phyloP scores from a whole-genome alignment of 2,113 vertebrate genomes.

The Melozone crissalis region DNA sequence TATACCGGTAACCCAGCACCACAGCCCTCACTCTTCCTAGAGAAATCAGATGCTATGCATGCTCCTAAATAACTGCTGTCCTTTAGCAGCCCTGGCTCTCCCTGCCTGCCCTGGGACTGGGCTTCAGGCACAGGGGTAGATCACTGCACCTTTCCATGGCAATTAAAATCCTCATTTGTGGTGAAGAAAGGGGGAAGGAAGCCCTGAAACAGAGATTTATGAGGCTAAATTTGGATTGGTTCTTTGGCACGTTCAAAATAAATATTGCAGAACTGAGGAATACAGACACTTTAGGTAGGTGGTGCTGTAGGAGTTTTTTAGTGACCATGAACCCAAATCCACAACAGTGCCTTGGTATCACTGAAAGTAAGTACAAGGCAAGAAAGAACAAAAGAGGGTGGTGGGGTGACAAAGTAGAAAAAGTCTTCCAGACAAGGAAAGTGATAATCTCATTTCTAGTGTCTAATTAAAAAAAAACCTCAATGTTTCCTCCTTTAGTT shows the following conservation, averaged over 20 bases:
- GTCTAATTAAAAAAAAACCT: not conserved
- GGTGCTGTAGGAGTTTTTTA: not conserved
- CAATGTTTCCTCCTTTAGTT: not conserved
- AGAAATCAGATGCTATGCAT: not conserved
- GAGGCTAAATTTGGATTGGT: not conserved
- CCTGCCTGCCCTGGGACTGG: not conserved
- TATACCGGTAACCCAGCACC: not conserved
- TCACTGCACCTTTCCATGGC: not conserved
- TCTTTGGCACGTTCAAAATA: not conserved
- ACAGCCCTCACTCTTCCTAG: not conserved
- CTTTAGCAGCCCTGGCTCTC: not conserved
- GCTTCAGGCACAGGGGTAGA: not conserved
- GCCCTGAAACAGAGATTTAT: not conserved
- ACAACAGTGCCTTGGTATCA: not conserved
- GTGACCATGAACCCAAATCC: not conserved
- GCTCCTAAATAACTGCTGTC: not conserved
- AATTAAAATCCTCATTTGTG: not conserved
- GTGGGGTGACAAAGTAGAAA: not conserved
- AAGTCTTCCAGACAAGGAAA: not conserved
- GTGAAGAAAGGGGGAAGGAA: not conserved
- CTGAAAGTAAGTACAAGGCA: not conserved
- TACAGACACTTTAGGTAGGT: not conserved
- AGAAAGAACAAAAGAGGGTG: not conserved
- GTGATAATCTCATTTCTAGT: not conserved
- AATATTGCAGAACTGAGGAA: not conserved